These are phyloP conservation scores for Hystrix brachyura DNA, from an alignment of 2,113 vertebrate genomes.

Conservation along the genomic window DNA sequence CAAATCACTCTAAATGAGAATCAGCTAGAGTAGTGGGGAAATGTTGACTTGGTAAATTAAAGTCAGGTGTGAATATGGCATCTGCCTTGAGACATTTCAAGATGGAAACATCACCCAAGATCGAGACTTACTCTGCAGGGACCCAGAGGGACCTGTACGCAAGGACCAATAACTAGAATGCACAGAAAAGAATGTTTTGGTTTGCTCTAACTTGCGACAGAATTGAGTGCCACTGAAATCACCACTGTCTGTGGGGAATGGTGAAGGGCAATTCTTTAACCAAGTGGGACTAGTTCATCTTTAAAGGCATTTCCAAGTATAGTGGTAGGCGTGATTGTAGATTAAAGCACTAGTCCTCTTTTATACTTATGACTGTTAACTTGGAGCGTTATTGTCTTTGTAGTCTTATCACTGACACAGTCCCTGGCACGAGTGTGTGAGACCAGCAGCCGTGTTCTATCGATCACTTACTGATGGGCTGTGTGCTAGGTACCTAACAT, in stretches of 20 bases:
- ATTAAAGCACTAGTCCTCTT: not conserved
- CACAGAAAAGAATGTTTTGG: not conserved
- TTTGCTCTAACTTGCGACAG: not conserved
- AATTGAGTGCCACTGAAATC: not conserved
- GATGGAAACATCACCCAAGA: not conserved
- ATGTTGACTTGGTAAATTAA: not conserved
- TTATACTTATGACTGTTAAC: not conserved
- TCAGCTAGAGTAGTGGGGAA: not conserved
- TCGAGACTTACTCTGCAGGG: not conserved
- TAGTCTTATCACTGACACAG: not conserved
- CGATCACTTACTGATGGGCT: not conserved
- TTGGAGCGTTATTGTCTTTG: not conserved
- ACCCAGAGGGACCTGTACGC: not conserved
- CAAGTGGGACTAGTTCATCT: not conserved
- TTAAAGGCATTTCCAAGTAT: not conserved
- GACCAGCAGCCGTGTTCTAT: not conserved
- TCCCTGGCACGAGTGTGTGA: not conserved
- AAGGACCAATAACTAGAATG: not conserved
- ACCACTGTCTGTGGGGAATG: not conserved
- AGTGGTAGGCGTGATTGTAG: not conserved
- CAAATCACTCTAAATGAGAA: not conserved
- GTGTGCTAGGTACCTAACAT: not conserved
- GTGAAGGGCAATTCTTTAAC: not conserved
- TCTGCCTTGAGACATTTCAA: not conserved
- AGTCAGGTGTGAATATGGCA: not conserved